Percentiles rank a stretch among this genome's conserved stretches.
Evolutionary conservation across 2,888 invertebrate genomes (phyloP).

Genomic region (Physocephala rufipes): DNA sequence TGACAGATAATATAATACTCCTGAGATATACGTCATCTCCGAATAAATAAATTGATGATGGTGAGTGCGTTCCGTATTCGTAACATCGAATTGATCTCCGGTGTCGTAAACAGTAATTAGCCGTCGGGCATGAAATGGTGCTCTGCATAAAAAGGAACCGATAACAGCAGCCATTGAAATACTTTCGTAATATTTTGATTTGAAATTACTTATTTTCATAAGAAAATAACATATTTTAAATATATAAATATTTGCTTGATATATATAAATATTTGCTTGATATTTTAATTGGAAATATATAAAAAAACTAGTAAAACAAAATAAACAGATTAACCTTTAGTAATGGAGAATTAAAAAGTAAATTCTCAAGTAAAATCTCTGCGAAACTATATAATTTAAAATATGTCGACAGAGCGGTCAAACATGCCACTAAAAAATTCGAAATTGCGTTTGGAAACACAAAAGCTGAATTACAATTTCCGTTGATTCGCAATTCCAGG

Average conservation of each 20-base stretch:
- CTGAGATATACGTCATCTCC: slow-evolving; percentile 76
- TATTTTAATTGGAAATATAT: too few relatives aligned
- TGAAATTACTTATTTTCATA: slow-evolving; percentile 2
- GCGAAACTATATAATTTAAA: too few relatives aligned
- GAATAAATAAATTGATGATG: slow-evolving; percentile 59
- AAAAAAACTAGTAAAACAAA: too few relatives aligned
- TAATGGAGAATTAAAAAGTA: too few relatives aligned
- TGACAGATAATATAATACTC: slow-evolving; percentile 89
- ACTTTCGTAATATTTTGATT: background rate
- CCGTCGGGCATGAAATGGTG: slow-evolving; percentile 92
- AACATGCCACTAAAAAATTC: too few relatives aligned
- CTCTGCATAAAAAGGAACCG: slow-evolving; percentile 90
- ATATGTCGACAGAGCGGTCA: too few relatives aligned
- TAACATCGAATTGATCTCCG: slow-evolving; percentile 7
- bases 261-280: too few relatives aligned
- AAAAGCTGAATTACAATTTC: too few relatives aligned
- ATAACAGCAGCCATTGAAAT: slow-evolving; percentile 85
- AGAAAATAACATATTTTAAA: slow-evolving; percentile 27
- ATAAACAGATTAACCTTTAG: too few relatives aligned
- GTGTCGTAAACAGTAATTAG: slow-evolving; percentile 73
- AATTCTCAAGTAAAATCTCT: too few relatives aligned
- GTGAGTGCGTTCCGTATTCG: slow-evolving; percentile 21
- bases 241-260: slow-evolving; percentile 67
- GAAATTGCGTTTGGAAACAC: too few relatives aligned
- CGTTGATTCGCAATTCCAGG: too few relatives aligned